Base-by-base conservation (phyloP, 2,888 invertebrate genomes). In the Sinodicranocentrus sp. region DNA sequence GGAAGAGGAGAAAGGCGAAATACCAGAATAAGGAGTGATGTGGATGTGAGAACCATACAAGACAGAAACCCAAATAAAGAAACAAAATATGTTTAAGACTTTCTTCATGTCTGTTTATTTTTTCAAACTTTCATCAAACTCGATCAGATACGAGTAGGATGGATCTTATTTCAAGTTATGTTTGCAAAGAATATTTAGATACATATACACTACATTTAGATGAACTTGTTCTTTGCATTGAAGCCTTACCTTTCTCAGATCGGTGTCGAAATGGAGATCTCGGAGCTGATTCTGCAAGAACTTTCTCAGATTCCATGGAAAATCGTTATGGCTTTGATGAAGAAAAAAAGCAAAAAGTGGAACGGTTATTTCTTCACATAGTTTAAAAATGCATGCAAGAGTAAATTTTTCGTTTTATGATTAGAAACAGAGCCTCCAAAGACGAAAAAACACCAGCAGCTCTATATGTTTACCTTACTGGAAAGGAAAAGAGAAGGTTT, bases 291-390 rank as follows among this genome's bases (percentile, higher is more conserved):
- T 89, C 52, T 87, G 84, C 33, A 89, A 85, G 73, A 88, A 87
- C 76, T 88, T 88, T 71, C 89, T 70, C 25, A 89, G 78, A 77
- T 89, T 87, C 86, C 88, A 89, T 0, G 89, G 87, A 70, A 88
- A 86, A 85, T 89, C 89, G 85, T 89, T 89, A 82, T 89, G 89
- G 57, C 89, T 89, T 61, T 52, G 83, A 85, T 61, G 67, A 78
- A 61, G 52, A 68, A 25, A 67, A 28, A 52, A 63, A 54, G 8
- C 43, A 73, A 71, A 76, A 70, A 70, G 71, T 57, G 78, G 57
- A 71, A 76, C 61, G 43, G 33, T 78, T 71, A 59, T 48, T 61
- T 70, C 61, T 70, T 3, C 63, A 61, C 68, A 44, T 70, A 44
- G 70, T 70, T 59, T 77, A 76, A 77, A 77, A 70, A 44, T 28